Conservation (phyloP, 2,113 vertebrate genomes). For the Prunella himalayana region DNA sequence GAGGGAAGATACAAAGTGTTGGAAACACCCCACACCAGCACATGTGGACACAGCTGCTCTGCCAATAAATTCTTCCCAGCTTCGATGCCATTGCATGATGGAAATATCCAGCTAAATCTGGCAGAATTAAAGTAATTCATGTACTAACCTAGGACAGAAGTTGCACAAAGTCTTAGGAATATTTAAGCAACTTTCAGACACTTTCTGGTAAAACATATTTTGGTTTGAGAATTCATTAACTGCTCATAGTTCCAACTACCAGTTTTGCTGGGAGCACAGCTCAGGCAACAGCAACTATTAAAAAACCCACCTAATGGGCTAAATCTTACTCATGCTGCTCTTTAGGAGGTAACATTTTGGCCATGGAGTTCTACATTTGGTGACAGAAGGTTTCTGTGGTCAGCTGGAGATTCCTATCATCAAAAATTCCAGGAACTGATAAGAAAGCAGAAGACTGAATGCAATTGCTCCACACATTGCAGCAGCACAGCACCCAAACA, state of each 20-base stretch:
- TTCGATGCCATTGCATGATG: not conserved
- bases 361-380: not conserved
- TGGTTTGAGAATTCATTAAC: not conserved
- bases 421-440: not conserved
- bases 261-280: not conserved
- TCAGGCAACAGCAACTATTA: not conserved
- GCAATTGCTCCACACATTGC: not conserved
- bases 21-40: not conserved
- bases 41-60: not conserved
- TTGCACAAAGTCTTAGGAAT: not conserved
- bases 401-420: not conserved
- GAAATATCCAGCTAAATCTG: not conserved
- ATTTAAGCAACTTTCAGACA: not conserved
- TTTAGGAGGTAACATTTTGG: not conserved
- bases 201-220: not conserved
- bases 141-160: not conserved
- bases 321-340: not conserved
- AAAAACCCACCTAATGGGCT: not conserved
- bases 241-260: not conserved
- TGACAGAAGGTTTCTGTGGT: not conserved
- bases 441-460: not conserved
- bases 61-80: not conserved
- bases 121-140: not conserved
- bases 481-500: not conserved
- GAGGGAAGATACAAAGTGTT: not conserved